These are phyloP conservation scores for Caenorhabditis panamensis DNA, from an alignment of 2,888 invertebrate genomes.

Conservation along the genomic window DNA sequence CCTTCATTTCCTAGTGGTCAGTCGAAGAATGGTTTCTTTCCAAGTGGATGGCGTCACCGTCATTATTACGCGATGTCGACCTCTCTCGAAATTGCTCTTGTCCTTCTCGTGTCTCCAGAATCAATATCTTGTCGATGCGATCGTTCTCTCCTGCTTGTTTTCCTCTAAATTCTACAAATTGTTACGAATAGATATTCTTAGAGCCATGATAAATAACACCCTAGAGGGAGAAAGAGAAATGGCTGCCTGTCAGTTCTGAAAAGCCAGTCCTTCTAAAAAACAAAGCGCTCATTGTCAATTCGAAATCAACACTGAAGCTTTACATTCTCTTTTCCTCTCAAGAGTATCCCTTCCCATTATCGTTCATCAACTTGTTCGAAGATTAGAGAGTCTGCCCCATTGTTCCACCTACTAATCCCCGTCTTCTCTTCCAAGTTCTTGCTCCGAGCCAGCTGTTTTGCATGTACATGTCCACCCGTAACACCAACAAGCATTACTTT, in stretches of 20 bases:
- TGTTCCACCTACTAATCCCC: neutral
- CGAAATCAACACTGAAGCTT: no score
- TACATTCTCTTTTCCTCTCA: no score
- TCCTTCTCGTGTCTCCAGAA: neutral
- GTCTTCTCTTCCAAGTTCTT: neutral
- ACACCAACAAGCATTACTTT: conserved; percentile 4
- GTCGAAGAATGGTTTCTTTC: neutral
- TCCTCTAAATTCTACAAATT: neutral
- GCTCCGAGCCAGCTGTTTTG: conserved; percentile 1
- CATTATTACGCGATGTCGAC: conserved; percentile 25
- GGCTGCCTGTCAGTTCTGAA: no score
- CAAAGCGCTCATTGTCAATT: no score
- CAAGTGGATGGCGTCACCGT: conserved; percentile 4
- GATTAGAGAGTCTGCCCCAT: neutral
- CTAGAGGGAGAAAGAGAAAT: no score
- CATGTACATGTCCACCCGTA: neutral
- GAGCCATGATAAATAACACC: no score
- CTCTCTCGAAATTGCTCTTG: neutral
- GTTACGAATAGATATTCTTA: neutral
- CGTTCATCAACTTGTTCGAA: neutral
- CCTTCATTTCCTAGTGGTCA: neutral
- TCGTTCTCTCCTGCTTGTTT: neutral
- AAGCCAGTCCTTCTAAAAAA: no score
- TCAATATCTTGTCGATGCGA: neutral
- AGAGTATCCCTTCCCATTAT: no score